These are phyloP conservation scores for Thaleichthys pacificus DNA, from an alignment of 2,797 vertebrate genomes.

Conservation along the genomic window DNA sequence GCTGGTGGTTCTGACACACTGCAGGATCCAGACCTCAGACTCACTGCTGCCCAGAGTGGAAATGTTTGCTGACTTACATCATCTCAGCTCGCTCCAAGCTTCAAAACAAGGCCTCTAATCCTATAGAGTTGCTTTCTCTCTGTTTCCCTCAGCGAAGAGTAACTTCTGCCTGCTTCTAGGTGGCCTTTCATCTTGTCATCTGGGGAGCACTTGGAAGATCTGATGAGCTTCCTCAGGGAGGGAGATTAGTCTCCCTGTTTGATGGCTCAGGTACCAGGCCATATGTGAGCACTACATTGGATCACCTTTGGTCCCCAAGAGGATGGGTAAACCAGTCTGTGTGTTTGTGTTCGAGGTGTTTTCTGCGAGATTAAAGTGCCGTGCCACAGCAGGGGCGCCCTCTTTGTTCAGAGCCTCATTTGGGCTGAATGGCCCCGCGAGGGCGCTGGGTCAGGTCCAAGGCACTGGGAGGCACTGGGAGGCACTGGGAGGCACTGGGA, in stretches of 20 bases:
- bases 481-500: too few species aligned
- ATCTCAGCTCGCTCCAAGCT: constrained; percentile 35
- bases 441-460: background rate
- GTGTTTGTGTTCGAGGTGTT: constrained; percentile 2
- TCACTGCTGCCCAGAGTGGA: constrained; percentile 35
- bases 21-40: constrained; percentile 38
- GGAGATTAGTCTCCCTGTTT: background rate
- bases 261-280: background rate
- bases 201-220: constrained; percentile 23
- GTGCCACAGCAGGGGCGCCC: background rate
- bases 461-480: too few species aligned
- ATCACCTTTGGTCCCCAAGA: background rate
- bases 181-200: constrained; percentile 29
- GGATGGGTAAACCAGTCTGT: background rate
- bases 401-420: background rate
- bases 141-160: background rate
- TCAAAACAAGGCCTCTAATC: constrained; percentile 29
- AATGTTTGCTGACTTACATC: constrained; percentile 65
- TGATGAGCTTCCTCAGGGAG: background rate
- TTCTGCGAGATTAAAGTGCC: background rate
- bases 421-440: background rate
- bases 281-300: background rate
- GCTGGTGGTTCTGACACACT: constrained; percentile 54
- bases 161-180: constrained; percentile 5
- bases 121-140: background rate